Conservation (phyloP, 2,113 vertebrate species). For the Columba janthina region DNA sequence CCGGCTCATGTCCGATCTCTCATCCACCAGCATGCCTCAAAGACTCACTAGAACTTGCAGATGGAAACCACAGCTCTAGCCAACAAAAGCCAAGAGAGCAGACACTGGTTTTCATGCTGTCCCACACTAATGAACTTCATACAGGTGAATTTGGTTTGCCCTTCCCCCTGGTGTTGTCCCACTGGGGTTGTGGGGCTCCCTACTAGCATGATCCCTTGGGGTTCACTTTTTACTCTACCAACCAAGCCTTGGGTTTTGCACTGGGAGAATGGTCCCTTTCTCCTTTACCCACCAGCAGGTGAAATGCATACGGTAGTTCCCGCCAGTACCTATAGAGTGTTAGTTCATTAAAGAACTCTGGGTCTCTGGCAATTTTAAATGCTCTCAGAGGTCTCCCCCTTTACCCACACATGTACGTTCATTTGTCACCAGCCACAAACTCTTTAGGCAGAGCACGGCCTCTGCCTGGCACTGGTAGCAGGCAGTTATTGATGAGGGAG, state of each 20-base stretch:
- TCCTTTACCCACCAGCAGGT: fast-evolving
- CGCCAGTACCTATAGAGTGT: not conserved
- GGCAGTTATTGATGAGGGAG: conserved; percentile 21
- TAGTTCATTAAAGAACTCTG: not conserved
- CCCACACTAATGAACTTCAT: not conserved
- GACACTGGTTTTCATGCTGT: not conserved
- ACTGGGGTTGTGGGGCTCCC: not conserved
- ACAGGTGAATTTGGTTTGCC: not conserved
- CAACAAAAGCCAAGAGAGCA: not conserved
- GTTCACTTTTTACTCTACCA: not conserved
- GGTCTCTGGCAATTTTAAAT: not conserved
- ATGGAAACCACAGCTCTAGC: not conserved
- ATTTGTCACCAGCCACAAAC: not conserved
- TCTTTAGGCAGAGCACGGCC: not conserved
- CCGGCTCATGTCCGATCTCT: too few relatives aligned
- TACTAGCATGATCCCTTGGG: not conserved
- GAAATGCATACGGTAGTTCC: not conserved
- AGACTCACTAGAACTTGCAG: not conserved
- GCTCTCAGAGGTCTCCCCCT: not conserved
- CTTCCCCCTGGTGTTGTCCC: not conserved
- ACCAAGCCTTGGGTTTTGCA: not conserved
- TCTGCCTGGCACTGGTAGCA: not conserved
- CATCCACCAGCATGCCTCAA: not conserved
- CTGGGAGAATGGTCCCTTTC: not conserved
- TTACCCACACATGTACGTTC: not conserved